Conservation (phyloP, 2,797 vertebrate genomes). For the Pseudochaenichthys georgianus region DNA sequence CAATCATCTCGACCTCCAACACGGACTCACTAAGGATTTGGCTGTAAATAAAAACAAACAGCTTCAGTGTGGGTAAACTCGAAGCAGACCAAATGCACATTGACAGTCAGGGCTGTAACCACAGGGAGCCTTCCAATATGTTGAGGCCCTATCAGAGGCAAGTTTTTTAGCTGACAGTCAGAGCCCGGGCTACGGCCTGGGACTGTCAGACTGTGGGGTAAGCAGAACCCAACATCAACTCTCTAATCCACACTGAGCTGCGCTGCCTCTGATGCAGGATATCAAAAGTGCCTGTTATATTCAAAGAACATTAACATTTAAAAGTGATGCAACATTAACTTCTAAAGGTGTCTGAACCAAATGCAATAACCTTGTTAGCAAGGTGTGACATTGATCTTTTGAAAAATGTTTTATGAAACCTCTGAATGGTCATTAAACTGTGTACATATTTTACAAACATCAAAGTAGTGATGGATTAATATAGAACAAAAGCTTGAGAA, state of each 20-base stretch:
- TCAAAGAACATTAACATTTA: slow-evolving; percentile 48
- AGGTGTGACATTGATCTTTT: slow-evolving; percentile 34
- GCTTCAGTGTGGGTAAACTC: slow-evolving; percentile 67
- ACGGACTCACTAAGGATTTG: slow-evolving; percentile 45
- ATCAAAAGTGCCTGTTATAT: slow-evolving; percentile 60
- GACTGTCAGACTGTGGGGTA: slow-evolving; percentile 62
- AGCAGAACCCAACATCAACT: slow-evolving; percentile 52
- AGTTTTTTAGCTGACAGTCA: slow-evolving; percentile 72
- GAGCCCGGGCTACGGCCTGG: slow-evolving; percentile 51
- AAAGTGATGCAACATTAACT: slow-evolving; percentile 49
- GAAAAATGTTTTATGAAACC: slow-evolving; percentile 21
- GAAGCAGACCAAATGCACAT: slow-evolving; percentile 71
- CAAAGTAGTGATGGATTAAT: slow-evolving; percentile 4
- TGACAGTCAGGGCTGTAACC: slow-evolving; percentile 74
- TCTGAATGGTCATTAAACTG: neutral
- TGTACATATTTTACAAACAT: neutral
- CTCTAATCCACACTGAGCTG: slow-evolving; percentile 59
- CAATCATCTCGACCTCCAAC: slow-evolving; percentile 46
- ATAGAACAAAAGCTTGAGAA: slow-evolving; percentile 20
- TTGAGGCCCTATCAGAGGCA: slow-evolving; percentile 61
- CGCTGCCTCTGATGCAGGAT: slow-evolving; percentile 51
- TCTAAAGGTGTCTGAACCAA: slow-evolving; percentile 35
- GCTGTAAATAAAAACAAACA: slow-evolving; percentile 72
- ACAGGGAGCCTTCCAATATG: slow-evolving; percentile 74
- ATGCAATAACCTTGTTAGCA: slow-evolving; percentile 46